Evolutionary conservation across 2,113 vertebrate species (phyloP).

Genomic region (Gulo gulo): DNA sequence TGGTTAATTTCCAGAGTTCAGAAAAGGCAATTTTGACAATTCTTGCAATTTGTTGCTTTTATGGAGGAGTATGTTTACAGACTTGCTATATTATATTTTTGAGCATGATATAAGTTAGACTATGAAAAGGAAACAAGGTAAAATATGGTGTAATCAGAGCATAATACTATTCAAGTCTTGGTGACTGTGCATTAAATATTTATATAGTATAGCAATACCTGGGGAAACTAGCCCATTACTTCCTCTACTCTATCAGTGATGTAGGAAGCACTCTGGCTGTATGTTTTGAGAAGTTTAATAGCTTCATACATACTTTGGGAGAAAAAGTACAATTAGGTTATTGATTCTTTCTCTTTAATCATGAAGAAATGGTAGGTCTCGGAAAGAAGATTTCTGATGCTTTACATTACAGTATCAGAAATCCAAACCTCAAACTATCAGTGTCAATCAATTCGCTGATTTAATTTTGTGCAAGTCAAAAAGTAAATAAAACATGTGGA

Average conservation of each 20-base stretch:
- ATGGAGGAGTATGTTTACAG: not conserved
- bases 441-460: not conserved
- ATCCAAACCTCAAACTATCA: not conserved
- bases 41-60: constrained; percentile 26
- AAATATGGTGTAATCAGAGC: constrained; percentile 25
- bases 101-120: constrained; percentile 60
- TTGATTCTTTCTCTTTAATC: constrained; percentile 47
- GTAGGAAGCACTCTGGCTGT: not conserved
- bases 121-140: constrained; percentile 42
- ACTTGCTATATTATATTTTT: not conserved
- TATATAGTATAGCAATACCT: not conserved
- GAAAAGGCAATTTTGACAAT: not conserved
- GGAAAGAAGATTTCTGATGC: constrained; percentile 20
- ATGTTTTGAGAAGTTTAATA: constrained; percentile 39
- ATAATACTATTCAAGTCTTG: constrained; percentile 22
- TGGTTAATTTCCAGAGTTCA: constrained; percentile 32
- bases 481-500: not conserved
- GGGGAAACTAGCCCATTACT: constrained; percentile 10
- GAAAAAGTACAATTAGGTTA: constrained; percentile 8
- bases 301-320: constrained; percentile 25
- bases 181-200: constrained; percentile 23
- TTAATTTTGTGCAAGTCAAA: not conserved
- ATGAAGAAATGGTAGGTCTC: not conserved
- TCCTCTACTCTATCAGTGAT: not conserved
- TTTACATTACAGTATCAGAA: constrained; percentile 21